phyloP scores from a whole-genome alignment of 2,797 vertebrate genomes.

The Lacerta viridis region DNA sequence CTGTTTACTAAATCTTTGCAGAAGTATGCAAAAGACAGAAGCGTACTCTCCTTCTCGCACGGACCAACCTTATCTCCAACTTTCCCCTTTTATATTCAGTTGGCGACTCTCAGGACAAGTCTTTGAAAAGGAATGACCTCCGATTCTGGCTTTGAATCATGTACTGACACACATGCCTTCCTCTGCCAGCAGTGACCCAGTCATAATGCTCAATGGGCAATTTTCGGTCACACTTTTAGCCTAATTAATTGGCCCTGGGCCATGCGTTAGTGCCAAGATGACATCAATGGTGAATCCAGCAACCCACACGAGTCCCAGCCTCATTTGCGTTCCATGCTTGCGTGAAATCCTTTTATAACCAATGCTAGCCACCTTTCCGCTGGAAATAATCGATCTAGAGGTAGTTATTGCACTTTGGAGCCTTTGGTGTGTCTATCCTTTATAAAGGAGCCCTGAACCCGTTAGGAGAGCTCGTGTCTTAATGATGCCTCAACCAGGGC shows the following conservation, averaged over 20 bases:
- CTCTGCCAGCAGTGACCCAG: slow-evolving; percentile 51
- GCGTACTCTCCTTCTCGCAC: neutral
- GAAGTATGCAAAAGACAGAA: neutral
- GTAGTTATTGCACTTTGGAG: slow-evolving; percentile 62
- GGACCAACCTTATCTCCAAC: neutral
- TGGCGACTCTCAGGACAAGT: slow-evolving; percentile 51
- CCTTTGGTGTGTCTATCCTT: slow-evolving; percentile 37
- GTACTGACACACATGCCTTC: slow-evolving; percentile 52
- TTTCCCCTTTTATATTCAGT: neutral
- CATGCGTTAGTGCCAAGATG: slow-evolving; percentile 56
- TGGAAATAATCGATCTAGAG: slow-evolving; percentile 56
- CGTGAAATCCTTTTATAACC: slow-evolving; percentile 39
- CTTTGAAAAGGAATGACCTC: slow-evolving; percentile 46
- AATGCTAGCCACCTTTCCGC: slow-evolving; percentile 48
- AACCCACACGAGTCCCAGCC: slow-evolving; percentile 33
- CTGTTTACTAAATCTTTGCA: neutral
- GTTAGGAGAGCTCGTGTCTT: slow-evolving; percentile 27
- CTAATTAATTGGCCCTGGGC: slow-evolving; percentile 70
- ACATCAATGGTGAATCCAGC: slow-evolving; percentile 59
- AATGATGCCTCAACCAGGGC: slow-evolving; percentile 41
- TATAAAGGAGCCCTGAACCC: slow-evolving; percentile 37
- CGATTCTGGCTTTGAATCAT: slow-evolving; percentile 63
- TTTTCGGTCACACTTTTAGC: slow-evolving; percentile 60
- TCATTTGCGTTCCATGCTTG: slow-evolving; percentile 40
- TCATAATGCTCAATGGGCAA: slow-evolving; percentile 67